A percentile compares a stretch with the other conserved stretches of the same genome.
Conservation (phyloP, 2,797 vertebrate genomes). For the Oreochromis grahami region DNA sequence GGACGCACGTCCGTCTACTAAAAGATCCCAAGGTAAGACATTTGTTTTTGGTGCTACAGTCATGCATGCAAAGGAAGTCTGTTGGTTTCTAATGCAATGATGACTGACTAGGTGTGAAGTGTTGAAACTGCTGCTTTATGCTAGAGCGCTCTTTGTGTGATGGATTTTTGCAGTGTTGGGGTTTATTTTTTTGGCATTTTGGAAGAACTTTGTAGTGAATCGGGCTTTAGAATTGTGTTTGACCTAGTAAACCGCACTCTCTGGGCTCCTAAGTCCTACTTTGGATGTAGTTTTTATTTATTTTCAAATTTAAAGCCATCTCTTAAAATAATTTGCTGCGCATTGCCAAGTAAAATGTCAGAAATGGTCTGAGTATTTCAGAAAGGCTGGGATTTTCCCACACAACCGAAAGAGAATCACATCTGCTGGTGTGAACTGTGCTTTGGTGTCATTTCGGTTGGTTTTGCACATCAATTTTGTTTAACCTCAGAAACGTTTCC, state of each 20-base stretch:
- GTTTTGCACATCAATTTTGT: not conserved
- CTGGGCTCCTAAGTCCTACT: not conserved
- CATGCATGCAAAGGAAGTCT: not conserved
- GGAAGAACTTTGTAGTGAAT: not conserved
- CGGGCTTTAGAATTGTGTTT: not conserved
- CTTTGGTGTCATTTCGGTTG: not conserved
- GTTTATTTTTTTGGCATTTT: not conserved
- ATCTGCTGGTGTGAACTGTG: not conserved
- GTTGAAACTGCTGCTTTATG: not conserved
- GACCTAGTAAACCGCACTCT: not conserved
- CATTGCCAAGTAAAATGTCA: not conserved
- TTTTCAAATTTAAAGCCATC: not conserved
- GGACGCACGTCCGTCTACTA: conserved; percentile 79
- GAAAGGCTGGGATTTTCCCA: not conserved
- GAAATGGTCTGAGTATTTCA: not conserved
- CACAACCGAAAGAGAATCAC: not conserved
- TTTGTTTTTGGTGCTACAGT: not conserved
- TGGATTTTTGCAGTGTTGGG: not conserved
- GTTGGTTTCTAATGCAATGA: not conserved
- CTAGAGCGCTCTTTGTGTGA: not conserved
- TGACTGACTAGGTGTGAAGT: not conserved
- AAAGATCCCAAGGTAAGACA: conserved; percentile 82
- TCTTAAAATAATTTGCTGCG: not conserved
- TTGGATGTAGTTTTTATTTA: not conserved
- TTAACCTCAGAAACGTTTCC: not conserved